Base-by-base conservation (phyloP, 1,140 invertebrate genomes). In the Gryon sp. region DNA sequence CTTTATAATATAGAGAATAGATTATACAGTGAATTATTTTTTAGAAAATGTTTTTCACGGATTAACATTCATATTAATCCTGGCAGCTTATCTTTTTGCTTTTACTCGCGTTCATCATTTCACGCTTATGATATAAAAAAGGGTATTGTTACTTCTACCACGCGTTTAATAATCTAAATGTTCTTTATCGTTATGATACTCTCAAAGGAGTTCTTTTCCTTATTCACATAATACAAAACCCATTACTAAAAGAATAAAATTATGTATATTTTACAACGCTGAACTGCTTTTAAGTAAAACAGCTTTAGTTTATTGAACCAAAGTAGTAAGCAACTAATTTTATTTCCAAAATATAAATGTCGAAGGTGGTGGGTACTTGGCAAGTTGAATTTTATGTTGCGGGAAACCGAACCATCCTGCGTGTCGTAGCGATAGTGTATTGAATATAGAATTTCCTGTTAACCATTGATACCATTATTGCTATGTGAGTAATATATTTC, bases 401-500 rank as follows among this genome's bases (percentile, higher is more conserved):
- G 43, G 46, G 26, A 65, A 52, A n/a, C 60, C 8, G 9, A 24
- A 12, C 15, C 11, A 8, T 11, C 12, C 59, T 18, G 65, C 65
- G 52, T 57, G 65, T 34, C 20, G 12, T 11, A 5, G 24, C 32
- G 22, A 48, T 38, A 55, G 30, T 20, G 1, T 19, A 9, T 48
- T 34, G 34, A 48, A 57, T 59, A 50, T 50, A 43, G 52, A 69
- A 69, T 69, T 69, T 69, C 65, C 52, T 48, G 43, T 69, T 69
- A 36, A 57, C 52, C 36, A 41, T 32, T 24, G 41, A 40, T 57
- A 48, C 41, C 43, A 69, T 52, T 69, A 69, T 50, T 53, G 34
- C 26, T n/a, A n/a, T n/a, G n/a, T n/a, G n/a, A n/a, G n/a, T n/a
- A n/a, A n/a, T n/a, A n/a, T n/a, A n/a, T n/a, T n/a, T n/a, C n/a